Evolutionary conservation across 2,113 vertebrate species (phyloP).

Genomic region (Lophura nycthemera): DNA sequence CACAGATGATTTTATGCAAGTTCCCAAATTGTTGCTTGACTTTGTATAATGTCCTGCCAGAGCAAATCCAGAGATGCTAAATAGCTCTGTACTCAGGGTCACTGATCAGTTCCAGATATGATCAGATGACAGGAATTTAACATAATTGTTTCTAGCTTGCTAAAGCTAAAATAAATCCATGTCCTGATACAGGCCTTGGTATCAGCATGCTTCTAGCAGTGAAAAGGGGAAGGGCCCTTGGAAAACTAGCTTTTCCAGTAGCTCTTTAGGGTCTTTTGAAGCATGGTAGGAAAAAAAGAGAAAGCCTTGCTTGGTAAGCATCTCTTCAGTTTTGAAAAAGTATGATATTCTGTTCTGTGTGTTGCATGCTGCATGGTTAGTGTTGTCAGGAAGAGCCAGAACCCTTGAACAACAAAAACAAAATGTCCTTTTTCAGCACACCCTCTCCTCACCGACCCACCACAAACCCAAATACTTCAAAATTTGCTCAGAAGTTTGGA

Average conservation of each 20-base stretch:
- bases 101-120: not conserved
- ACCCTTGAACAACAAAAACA: not conserved
- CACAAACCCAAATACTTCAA: conserved; percentile 91
- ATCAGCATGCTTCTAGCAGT: not conserved
- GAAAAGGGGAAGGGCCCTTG: not conserved
- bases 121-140: not conserved
- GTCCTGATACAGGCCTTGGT: not conserved
- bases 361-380: not conserved
- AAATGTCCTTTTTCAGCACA: conserved; percentile 28
- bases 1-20: not conserved
- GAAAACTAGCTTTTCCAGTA: not conserved
- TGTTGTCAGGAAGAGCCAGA: not conserved
- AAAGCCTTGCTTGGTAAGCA: not conserved
- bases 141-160: not conserved
- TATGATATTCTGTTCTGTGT: not conserved
- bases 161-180: not conserved
- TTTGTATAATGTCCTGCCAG: not conserved
- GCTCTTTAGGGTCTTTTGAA: not conserved
- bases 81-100: not conserved
- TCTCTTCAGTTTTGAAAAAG: not conserved
- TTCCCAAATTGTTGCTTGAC: not conserved
- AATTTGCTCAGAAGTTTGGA: conserved; percentile 93
- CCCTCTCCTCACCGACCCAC: conserved; percentile 85
- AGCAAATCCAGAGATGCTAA: not conserved
- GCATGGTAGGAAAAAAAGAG: not conserved